phyloP scores from a whole-genome alignment of 2,113 vertebrate species.

The Neogale vison region DNA sequence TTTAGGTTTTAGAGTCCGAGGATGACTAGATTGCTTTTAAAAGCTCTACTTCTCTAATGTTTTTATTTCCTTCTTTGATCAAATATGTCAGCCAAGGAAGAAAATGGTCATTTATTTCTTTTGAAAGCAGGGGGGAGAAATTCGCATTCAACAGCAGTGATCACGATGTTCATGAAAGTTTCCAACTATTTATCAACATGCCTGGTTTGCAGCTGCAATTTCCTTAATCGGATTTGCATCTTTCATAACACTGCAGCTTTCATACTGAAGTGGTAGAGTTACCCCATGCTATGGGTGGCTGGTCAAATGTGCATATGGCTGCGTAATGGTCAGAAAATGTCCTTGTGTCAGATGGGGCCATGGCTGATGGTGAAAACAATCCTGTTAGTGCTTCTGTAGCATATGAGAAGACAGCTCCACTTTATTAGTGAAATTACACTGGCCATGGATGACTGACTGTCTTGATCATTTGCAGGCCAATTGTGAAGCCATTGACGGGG shows the following conservation, averaged over 20 bases:
- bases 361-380: slow-evolving; percentile 43
- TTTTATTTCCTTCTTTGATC: slow-evolving; percentile 55
- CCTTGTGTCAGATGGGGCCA: slow-evolving; percentile 1
- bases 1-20: slow-evolving; percentile 59
- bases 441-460: slow-evolving; percentile 60
- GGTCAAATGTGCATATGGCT: slow-evolving; percentile 32
- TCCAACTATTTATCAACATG: slow-evolving; percentile 62
- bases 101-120: slow-evolving; percentile 70
- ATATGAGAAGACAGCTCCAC: slow-evolving; percentile 55
- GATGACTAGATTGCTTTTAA: slow-evolving; percentile 62
- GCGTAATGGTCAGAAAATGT: slow-evolving; percentile 60
- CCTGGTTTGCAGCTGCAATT: slow-evolving; percentile 44
- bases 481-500: slow-evolving; percentile 54
- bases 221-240: slow-evolving; percentile 59
- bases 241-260: background rate
- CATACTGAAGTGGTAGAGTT: background rate
- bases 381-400: slow-evolving; percentile 58
- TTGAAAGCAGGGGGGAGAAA: background rate
- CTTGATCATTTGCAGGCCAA: slow-evolving; percentile 62
- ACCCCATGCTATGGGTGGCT: background rate
- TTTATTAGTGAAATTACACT: slow-evolving; percentile 70
- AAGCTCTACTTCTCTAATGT: slow-evolving; percentile 42
- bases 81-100: slow-evolving; percentile 60
- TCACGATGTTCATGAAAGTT: slow-evolving; percentile 9
- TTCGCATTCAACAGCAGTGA: slow-evolving; percentile 60